Conservation (phyloP, 2,113 vertebrate species). For the Nansenia antarctica region DNA sequence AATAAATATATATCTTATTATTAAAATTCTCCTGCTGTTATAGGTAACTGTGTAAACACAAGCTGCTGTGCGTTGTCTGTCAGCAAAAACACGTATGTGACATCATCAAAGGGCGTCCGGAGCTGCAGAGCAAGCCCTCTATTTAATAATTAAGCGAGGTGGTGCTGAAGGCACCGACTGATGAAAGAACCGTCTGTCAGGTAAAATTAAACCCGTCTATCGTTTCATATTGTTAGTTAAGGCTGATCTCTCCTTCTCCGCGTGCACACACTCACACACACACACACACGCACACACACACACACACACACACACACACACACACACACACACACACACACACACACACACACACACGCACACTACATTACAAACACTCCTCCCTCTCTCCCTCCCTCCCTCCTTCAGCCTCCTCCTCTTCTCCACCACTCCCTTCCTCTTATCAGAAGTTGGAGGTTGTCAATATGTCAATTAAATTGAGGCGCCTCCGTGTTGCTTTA, state of each 20-base stretch:
- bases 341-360: too few species aligned
- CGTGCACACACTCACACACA: too few species aligned
- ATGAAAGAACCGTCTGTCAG: constrained; percentile 86
- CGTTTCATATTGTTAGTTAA: constrained; percentile 70
- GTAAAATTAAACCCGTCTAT: constrained; percentile 79
- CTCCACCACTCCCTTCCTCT: constrained; percentile 32
- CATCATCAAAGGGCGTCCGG: constrained; percentile 78
- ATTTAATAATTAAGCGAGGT: constrained; percentile 90
- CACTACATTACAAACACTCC: constrained; percentile 9
- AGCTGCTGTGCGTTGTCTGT: constrained; percentile 79
- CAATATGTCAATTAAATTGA: constrained; percentile 68
- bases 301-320: too few species aligned
- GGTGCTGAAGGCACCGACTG: constrained; percentile 81
- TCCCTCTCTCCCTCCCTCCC: constrained; percentile 17
- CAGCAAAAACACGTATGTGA: constrained; percentile 80
- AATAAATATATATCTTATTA: too few species aligned
- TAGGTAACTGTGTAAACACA: constrained; percentile 69
- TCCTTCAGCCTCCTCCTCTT: constrained; percentile 27
- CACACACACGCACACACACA: too few species aligned
- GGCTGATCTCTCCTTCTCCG: constrained; percentile 54
- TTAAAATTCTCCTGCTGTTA: constrained; percentile 50
- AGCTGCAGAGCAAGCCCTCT: constrained; percentile 72
- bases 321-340: too few species aligned
- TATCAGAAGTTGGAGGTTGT: constrained; percentile 62
- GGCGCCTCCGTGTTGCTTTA: constrained; percentile 52